Evolutionary conservation across 2,888 invertebrate species (phyloP).

Genomic region (Chymomyza amoena): DNA sequence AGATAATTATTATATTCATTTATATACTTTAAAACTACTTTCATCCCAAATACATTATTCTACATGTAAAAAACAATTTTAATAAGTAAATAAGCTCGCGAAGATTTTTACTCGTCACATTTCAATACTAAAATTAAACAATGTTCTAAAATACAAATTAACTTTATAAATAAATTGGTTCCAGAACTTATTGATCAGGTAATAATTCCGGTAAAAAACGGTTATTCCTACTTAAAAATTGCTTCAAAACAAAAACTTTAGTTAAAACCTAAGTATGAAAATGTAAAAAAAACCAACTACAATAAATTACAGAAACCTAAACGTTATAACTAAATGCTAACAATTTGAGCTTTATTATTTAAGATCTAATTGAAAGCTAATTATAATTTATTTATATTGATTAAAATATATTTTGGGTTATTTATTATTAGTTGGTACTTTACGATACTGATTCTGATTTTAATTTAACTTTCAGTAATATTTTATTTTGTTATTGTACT

Average conservation of each 20-base stretch:
- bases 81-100: constrained; percentile 40
- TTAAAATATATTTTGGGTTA: background rate
- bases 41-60: background rate
- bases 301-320: background rate
- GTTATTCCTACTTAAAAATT: background rate
- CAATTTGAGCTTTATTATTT: background rate
- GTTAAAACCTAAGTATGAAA: constrained; percentile 26
- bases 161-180: constrained; percentile 42
- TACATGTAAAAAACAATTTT: background rate
- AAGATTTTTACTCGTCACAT: constrained; percentile 48
- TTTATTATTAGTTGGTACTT: constrained; percentile 3
- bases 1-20: background rate
- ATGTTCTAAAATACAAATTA: constrained; percentile 36
- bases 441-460: constrained; percentile 2
- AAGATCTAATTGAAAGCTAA: background rate
- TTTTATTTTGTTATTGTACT: constrained; percentile 8
- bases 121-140: constrained; percentile 37
- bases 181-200: constrained; percentile 59
- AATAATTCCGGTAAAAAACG: constrained; percentile 59
- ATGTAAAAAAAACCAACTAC: constrained; percentile 2
- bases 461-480: constrained; percentile 2
- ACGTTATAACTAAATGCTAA: background rate
- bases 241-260: background rate
- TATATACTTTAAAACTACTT: background rate
- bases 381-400: background rate